Evolutionary conservation across 1,140 invertebrate genomes (phyloP).

Genomic region (Monomorium pharaonis): DNA sequence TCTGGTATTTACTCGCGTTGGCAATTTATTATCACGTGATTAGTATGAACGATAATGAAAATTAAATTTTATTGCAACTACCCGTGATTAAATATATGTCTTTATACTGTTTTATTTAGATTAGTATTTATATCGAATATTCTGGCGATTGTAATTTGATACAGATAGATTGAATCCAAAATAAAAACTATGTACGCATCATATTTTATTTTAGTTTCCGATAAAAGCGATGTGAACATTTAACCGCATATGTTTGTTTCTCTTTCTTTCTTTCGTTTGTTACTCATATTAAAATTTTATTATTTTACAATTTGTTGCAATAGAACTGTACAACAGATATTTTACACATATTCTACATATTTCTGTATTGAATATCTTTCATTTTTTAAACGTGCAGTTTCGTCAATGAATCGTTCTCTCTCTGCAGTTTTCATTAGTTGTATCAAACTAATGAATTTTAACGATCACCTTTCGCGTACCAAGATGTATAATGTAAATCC

Average conservation of each 20-base stretch:
- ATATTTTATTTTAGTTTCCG: conserved; percentile 4
- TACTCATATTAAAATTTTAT: neutral
- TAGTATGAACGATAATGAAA: neutral
- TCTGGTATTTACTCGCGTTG: neutral
- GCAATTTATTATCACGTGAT: conserved; percentile 20
- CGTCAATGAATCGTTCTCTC: neutral
- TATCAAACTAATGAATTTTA: conserved; percentile 1
- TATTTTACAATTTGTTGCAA: neutral
- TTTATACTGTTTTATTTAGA: neutral
- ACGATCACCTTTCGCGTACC: neutral
- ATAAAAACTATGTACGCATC: neutral
- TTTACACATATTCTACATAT: neutral
- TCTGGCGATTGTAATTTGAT: neutral
- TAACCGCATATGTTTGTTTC: neutral
- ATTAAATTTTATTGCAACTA: conserved; percentile 1
- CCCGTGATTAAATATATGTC: neutral
- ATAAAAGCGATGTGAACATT: neutral
- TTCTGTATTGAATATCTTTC: neutral
- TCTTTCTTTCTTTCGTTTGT: neutral
- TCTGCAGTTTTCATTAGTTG: neutral
- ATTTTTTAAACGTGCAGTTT: neutral
- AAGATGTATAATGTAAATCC: neutral
- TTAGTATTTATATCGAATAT: neutral
- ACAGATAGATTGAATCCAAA: conserved; percentile 3
- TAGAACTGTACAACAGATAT: neutral